A percentile compares a stretch with the other conserved stretches of the same genome.
Evolutionary conservation across 2,113 vertebrate genomes (phyloP).

Genomic region (Larimichthys polyactis): DNA sequence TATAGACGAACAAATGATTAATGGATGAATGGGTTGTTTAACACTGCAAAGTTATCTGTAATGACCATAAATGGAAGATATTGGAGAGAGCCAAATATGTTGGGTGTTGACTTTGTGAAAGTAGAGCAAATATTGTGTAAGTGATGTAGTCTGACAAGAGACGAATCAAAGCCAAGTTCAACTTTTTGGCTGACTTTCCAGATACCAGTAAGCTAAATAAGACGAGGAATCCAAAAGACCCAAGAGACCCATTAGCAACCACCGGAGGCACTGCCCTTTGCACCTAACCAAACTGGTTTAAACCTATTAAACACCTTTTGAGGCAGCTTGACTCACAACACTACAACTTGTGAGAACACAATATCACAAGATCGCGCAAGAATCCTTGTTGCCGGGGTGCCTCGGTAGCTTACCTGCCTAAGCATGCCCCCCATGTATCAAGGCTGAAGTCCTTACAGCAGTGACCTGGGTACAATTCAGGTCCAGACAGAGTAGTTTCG

Average conservation of each 20-base stretch:
- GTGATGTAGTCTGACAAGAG: background rate
- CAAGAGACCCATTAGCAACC: background rate
- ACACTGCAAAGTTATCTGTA: constrained; percentile 47
- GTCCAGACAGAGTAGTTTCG: too few relatives aligned
- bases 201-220: background rate
- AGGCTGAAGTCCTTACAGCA: too few relatives aligned
- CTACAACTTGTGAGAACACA: too few relatives aligned
- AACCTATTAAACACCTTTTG: too few relatives aligned
- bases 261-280: background rate
- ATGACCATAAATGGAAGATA: constrained; percentile 34
- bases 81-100: constrained; percentile 37
- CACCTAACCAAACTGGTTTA: background rate
- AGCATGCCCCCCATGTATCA: too few relatives aligned
- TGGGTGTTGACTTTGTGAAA: constrained; percentile 34
- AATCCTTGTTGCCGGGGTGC: too few relatives aligned
- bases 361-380: too few relatives aligned
- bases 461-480: too few relatives aligned
- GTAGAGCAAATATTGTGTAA: constrained; percentile 2
- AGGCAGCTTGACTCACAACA: too few relatives aligned
- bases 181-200: background rate
- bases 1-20: constrained; percentile 60
- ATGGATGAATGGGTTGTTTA: constrained; percentile 51
- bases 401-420: too few relatives aligned
- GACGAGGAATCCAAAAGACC: background rate
- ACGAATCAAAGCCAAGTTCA: background rate